These are phyloP conservation scores for Nomada ferruginata DNA, from an alignment of 2,888 invertebrate species.

Conservation along the genomic window DNA sequence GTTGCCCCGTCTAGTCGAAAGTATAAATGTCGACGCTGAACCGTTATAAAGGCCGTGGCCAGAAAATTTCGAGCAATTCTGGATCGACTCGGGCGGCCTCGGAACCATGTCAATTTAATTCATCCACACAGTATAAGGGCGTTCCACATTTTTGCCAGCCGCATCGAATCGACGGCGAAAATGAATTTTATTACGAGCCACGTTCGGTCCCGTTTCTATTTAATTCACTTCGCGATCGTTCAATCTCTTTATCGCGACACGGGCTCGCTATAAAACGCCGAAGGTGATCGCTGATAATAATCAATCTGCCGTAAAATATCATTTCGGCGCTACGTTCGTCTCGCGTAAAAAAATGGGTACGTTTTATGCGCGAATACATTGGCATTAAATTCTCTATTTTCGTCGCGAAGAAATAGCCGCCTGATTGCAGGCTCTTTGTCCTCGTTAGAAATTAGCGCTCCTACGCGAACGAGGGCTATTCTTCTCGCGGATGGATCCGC, in stretches of 20 bases:
- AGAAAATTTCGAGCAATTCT: too few species aligned
- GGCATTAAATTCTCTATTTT: background rate
- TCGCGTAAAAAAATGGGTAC: too few species aligned
- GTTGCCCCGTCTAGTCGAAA: too few species aligned
- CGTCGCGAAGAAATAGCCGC: constrained; percentile 50
- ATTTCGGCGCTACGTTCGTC: background rate
- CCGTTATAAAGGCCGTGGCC: too few species aligned
- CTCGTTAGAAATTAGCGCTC: constrained; percentile 62
- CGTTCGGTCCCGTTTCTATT: constrained; percentile 44
- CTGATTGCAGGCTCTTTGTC: constrained; percentile 70
- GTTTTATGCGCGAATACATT: background rate
- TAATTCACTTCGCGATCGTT: constrained; percentile 39
- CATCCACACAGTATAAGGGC: background rate
- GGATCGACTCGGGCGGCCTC: too few species aligned
- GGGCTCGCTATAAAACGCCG: background rate
- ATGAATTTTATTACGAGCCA: constrained; percentile 62
- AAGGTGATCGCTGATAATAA: background rate
- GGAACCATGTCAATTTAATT: too few species aligned
- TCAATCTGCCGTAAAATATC: too few species aligned
- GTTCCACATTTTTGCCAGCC: background rate
- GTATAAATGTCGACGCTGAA: too few species aligned
- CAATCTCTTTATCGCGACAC: constrained; percentile 20
- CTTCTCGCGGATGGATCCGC: constrained; percentile 61
- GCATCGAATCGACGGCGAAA: constrained; percentile 25
- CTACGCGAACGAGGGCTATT: constrained; percentile 68